Conservation (phyloP, 1,140 invertebrate species). For the Saccostrea cuccullata region DNA sequence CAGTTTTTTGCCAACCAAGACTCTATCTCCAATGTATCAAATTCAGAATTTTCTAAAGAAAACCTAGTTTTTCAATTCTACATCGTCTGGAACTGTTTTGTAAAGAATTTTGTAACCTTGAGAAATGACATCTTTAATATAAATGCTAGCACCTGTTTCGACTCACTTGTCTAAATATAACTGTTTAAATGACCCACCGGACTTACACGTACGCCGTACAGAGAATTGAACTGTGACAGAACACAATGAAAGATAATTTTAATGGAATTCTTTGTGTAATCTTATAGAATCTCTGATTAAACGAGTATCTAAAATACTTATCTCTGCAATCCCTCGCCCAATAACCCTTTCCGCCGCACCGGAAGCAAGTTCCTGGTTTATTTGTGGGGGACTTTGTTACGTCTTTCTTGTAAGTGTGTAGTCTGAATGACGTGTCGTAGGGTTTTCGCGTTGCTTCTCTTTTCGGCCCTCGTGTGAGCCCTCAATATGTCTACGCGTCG, state of each 20-base stretch:
- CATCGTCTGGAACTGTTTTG: neutral
- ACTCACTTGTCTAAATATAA: neutral
- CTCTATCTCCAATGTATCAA: too few species aligned
- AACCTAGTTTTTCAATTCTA: neutral
- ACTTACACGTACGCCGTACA: neutral
- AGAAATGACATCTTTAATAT: conserved; percentile 5
- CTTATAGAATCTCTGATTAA: neutral
- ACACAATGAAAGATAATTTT: neutral
- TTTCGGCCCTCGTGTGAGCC: neutral
- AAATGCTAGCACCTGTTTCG: neutral
- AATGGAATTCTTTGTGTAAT: neutral
- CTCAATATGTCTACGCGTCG: neutral
- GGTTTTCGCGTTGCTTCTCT: neutral
- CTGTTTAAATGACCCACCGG: neutral
- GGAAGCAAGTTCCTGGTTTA: neutral
- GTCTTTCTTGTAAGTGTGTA: neutral
- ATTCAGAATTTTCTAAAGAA: neutral
- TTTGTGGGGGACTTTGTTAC: neutral
- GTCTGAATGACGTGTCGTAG: neutral
- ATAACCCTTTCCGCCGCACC: neutral
- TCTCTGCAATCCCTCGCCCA: neutral
- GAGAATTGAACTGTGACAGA: neutral
- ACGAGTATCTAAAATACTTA: neutral
- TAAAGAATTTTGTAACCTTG: neutral
- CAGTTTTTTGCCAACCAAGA: too few species aligned